phyloP scores from a whole-genome alignment of 2,113 vertebrate genomes.

The Ictidomys tridecemlineatus region DNA sequence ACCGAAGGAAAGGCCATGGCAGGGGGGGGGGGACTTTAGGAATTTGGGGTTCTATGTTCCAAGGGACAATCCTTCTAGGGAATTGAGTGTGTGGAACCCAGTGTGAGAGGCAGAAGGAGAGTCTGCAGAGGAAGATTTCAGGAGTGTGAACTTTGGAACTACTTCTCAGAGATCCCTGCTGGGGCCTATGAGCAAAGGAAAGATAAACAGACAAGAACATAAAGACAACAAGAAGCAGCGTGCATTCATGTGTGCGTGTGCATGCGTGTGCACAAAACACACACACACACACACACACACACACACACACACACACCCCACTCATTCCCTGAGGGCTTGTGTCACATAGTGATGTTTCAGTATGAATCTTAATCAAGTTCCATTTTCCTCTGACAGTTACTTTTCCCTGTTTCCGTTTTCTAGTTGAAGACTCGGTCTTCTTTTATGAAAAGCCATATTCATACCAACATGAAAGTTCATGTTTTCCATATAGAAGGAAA shows the following conservation, averaged over 20 bases:
- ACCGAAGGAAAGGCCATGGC: not conserved
- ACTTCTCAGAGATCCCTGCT: not conserved
- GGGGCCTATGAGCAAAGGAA: not conserved
- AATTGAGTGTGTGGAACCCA: not conserved
- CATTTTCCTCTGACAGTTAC: not conserved
- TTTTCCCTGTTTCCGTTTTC: not conserved
- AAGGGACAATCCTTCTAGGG: not conserved
- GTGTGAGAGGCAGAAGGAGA: not conserved
- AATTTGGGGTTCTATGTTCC: not conserved
- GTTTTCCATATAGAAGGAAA: conserved; percentile 10
- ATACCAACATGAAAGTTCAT: not conserved
- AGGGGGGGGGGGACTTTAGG: not conserved
- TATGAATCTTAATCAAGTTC: not conserved
- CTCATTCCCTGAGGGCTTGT: not conserved
- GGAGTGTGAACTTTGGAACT: not conserved
- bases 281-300: no score
- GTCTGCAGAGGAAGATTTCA: not conserved
- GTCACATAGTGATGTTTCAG: not conserved
- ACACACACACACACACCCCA: not conserved
- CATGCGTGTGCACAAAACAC: no score
- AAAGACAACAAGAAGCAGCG: not conserved
- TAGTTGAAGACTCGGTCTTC: not conserved
- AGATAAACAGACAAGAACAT: conserved; percentile 11
- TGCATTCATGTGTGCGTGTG: no score
- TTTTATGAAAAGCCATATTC: not conserved